Evolutionary conservation across 2,888 invertebrate species (phyloP).

Genomic region (Gymnosoma rotundatum): DNA sequence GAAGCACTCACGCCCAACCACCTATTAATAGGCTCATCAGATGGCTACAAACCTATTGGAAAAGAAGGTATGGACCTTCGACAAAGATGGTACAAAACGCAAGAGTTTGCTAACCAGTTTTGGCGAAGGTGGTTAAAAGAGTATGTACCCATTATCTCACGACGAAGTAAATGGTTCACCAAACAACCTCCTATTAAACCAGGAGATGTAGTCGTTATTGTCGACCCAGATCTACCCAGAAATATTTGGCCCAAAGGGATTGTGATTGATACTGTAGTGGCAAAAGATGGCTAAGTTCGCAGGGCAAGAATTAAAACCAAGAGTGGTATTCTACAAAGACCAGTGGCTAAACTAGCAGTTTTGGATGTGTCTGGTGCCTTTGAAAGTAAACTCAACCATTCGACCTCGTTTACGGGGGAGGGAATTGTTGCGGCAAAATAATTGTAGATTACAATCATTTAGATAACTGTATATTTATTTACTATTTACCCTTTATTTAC

Average conservation of each 20-base stretch:
- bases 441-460: not conserved
- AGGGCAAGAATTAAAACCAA: slow-evolving; percentile 47
- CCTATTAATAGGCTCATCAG: slow-evolving; percentile 65
- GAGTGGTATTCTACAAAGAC: slow-evolving; percentile 25
- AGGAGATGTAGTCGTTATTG: slow-evolving; percentile 58
- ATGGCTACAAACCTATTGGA: slow-evolving; percentile 54
- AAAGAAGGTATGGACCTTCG: slow-evolving; percentile 37
- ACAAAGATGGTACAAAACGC: slow-evolving; percentile 56
- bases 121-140: slow-evolving; percentile 54
- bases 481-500: no score
- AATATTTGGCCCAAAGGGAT: slow-evolving; percentile 61
- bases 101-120: not conserved
- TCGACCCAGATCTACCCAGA: slow-evolving; percentile 55
- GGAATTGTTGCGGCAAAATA: slow-evolving; percentile 46
- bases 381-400: slow-evolving; percentile 28
- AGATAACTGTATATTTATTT: no score
- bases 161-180: slow-evolving; percentile 60
- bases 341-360: slow-evolving; percentile 21
- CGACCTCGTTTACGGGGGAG: slow-evolving; percentile 48
- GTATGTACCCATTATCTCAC: slow-evolving; percentile 40
- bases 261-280: slow-evolving; percentile 27
- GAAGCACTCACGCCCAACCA: slow-evolving; percentile 70
- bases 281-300: slow-evolving; percentile 60
- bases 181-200: slow-evolving; percentile 17
- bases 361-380: slow-evolving; percentile 24